phyloP scores from a whole-genome alignment of 2,888 invertebrate genomes.

The Stegophylla sp. region DNA sequence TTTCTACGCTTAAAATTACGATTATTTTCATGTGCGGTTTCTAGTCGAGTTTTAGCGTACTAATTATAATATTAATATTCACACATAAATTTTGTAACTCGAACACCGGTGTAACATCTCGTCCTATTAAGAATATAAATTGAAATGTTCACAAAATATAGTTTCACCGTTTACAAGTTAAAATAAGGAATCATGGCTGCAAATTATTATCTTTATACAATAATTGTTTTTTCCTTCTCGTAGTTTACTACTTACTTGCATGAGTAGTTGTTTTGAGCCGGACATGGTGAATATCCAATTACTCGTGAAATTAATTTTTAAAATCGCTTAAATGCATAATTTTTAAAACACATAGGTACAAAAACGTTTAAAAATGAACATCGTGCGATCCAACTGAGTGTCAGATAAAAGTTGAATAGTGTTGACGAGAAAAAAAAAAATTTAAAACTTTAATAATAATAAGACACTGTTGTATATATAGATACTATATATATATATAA shows the following conservation, averaged over 20 bases:
- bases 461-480: constrained; percentile 6
- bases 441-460: neutral
- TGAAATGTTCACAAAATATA: too few species aligned
- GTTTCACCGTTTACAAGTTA: too few species aligned
- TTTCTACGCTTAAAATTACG: neutral
- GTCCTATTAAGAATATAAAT: too few species aligned
- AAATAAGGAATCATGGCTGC: too few species aligned
- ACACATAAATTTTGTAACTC: too few species aligned
- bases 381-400: neutral
- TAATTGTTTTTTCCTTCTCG: too few species aligned
- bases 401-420: neutral
- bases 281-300: constrained; percentile 1
- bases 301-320: neutral
- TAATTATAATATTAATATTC: neutral
- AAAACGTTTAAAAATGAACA: constrained; percentile 9
- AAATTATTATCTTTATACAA: too few species aligned
- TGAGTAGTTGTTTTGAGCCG: neutral
- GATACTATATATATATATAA: neutral
- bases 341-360: neutral
- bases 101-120: too few species aligned
- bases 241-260: constrained; percentile 39
- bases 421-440: too few species aligned
- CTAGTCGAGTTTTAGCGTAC: neutral
- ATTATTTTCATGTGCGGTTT: neutral
- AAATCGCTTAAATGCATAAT: constrained; percentile 1